Conservation (phyloP, 1,140 invertebrate species). For the Cardiocondyla obscurior region DNA sequence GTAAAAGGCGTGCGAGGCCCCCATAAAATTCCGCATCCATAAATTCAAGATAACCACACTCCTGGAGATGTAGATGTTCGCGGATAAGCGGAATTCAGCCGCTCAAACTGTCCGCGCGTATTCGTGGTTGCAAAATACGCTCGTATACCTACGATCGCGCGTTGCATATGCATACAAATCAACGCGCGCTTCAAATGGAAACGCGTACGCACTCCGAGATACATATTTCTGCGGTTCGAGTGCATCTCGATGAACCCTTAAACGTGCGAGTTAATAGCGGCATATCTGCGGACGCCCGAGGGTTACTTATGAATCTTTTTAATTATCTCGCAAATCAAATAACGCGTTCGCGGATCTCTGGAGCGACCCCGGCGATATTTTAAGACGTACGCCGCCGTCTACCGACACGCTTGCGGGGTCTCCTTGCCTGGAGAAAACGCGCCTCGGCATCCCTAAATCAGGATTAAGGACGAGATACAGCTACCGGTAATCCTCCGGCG, state of each 20-base stretch:
- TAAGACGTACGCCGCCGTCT: neutral
- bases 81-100: neutral
- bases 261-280: neutral
- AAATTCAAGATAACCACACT: conserved; percentile 11
- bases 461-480: conserved; percentile 75
- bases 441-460: conserved; percentile 76
- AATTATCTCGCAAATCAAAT: conserved; percentile 27
- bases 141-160: neutral
- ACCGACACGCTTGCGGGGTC: conserved; percentile 6
- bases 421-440: neutral
- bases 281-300: neutral
- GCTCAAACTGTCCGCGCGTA: neutral
- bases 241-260: neutral
- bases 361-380: neutral
- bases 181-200: neutral
- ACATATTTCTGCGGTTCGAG: neutral
- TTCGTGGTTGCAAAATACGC: neutral
- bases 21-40: neutral
- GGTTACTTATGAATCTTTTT: conserved; percentile 18
- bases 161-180: neutral
- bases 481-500: conserved; percentile 74
- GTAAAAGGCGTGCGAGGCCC: neutral
- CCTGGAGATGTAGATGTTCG: neutral
- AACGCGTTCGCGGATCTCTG: neutral
- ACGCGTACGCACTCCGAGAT: neutral